Evolutionary conservation across 92 coral and sea anemone species (phyloP).

Genomic region (Nematostella vectensis): DNA sequence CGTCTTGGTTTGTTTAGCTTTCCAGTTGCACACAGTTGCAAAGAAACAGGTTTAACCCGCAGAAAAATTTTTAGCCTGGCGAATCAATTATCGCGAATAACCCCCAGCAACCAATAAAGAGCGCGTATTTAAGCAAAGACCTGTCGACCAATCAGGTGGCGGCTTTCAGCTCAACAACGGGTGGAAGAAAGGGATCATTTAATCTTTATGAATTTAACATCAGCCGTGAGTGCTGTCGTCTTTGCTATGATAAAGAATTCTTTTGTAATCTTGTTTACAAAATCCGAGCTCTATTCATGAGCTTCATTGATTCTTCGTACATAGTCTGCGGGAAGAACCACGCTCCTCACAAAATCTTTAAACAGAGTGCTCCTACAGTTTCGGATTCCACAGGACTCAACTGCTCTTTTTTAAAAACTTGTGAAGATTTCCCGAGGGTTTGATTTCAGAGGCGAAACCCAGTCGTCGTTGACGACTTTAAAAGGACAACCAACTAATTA

Average conservation of each 20-base stretch:
- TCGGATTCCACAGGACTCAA: too few species aligned
- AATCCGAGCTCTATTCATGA: conserved; percentile 17
- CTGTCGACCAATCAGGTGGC: conserved; percentile 61
- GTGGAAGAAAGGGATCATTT: conserved; percentile 59
- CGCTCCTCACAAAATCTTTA: too few species aligned
- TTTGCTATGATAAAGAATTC: conserved; percentile 51
- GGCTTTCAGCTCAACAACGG: conserved; percentile 43
- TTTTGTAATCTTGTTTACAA: conserved; percentile 67
- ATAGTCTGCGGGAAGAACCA: too few species aligned
- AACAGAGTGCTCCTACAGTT: too few species aligned
- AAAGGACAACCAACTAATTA: conserved; percentile 1
- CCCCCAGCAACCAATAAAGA: conserved; percentile 50
- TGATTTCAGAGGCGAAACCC: too few species aligned
- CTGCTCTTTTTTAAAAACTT: too few species aligned
- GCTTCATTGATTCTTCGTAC: too few species aligned
- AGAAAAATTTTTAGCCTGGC: conserved; percentile 7
- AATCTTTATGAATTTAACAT: conserved; percentile 76
- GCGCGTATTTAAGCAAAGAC: conserved; percentile 31
- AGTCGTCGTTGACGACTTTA: too few species aligned
- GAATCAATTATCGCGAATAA: conserved; percentile 5
- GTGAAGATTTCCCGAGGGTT: conserved; percentile 5
- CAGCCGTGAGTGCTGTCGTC: conserved; percentile 39
- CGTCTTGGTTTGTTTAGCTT: background rate
- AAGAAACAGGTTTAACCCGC: conserved; percentile 32
- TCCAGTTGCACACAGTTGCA: background rate